phyloP scores from a whole-genome alignment of 2,113 vertebrate species.

The Ptyas mucosa region DNA sequence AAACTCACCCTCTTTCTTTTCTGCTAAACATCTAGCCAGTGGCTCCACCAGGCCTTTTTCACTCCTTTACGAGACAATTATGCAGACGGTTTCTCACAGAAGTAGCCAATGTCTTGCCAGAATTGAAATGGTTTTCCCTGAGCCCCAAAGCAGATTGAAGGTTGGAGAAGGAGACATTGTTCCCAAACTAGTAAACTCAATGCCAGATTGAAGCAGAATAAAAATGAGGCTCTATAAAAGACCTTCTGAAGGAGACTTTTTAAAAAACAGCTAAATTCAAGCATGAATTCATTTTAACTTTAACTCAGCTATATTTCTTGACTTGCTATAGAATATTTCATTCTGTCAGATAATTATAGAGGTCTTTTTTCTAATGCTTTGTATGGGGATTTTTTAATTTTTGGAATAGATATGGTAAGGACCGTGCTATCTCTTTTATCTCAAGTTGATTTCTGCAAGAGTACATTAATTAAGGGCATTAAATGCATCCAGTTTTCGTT shows the following conservation, averaged over 20 bases:
- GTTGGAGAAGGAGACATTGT: background rate
- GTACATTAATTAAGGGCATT: background rate
- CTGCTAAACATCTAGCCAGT: background rate
- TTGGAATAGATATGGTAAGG: background rate
- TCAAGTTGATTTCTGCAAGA: background rate
- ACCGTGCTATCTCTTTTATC: background rate
- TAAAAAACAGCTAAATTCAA: background rate
- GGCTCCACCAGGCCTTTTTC: accelerated
- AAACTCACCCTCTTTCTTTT: background rate
- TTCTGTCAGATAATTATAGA: background rate
- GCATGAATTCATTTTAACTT: background rate
- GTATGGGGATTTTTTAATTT: background rate
- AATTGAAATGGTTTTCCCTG: slow-evolving; percentile 25
- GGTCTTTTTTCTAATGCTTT: background rate
- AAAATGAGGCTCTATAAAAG: background rate
- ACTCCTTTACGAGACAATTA: background rate
- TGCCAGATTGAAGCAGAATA: slow-evolving; percentile 1
- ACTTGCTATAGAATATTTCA: background rate
- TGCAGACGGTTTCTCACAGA: slow-evolving; percentile 14
- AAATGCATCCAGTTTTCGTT: background rate
- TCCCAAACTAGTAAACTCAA: slow-evolving; percentile 7
- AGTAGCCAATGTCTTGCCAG: background rate
- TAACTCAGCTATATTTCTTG: background rate
- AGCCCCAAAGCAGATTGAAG: background rate
- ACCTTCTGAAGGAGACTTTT: background rate